phyloP scores from a whole-genome alignment of 2,888 invertebrate species.

The Agrotis segetum region DNA sequence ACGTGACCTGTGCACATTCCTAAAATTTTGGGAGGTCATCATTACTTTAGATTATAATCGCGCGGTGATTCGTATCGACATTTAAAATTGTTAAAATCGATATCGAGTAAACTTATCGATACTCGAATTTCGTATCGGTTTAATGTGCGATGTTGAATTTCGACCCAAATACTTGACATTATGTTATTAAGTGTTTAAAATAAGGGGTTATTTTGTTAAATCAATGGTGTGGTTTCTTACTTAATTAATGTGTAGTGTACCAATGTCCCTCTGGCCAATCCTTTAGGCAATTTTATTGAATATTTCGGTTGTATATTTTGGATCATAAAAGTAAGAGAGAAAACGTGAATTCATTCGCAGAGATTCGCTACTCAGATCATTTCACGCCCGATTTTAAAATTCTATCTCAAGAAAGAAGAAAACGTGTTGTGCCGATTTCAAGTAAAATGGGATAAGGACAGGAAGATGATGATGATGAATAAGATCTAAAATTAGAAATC shows the following conservation, averaged over 20 bases:
- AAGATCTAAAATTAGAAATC: too few relatives aligned
- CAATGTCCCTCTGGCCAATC: slow-evolving; percentile 11
- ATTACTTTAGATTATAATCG: slow-evolving; percentile 76
- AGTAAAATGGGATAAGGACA: too few relatives aligned
- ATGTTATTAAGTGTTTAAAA: slow-evolving; percentile 51
- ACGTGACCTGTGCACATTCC: slow-evolving; percentile 23
- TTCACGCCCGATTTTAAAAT: too few relatives aligned
- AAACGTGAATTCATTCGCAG: background rate
- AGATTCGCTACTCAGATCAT: too few relatives aligned
- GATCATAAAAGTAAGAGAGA: background rate
- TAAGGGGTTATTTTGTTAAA: slow-evolving; percentile 43
- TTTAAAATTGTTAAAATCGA: slow-evolving; percentile 71
- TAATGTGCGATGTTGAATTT: slow-evolving; percentile 56
- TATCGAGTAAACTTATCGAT: slow-evolving; percentile 54
- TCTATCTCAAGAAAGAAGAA: too few relatives aligned
- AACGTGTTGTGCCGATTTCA: too few relatives aligned
- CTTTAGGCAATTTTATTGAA: background rate
- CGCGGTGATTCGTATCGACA: slow-evolving; percentile 73
- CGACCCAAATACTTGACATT: slow-evolving; percentile 43
- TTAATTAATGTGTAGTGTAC: slow-evolving; percentile 24
- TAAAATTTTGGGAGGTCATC: slow-evolving; percentile 72
- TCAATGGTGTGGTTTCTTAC: slow-evolving; percentile 31
- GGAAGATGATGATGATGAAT: too few relatives aligned
- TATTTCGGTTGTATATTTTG: background rate
- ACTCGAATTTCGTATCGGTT: slow-evolving; percentile 53